phyloP scores from a whole-genome alignment of 2,888 invertebrate species.

The Dendrolimus pini region DNA sequence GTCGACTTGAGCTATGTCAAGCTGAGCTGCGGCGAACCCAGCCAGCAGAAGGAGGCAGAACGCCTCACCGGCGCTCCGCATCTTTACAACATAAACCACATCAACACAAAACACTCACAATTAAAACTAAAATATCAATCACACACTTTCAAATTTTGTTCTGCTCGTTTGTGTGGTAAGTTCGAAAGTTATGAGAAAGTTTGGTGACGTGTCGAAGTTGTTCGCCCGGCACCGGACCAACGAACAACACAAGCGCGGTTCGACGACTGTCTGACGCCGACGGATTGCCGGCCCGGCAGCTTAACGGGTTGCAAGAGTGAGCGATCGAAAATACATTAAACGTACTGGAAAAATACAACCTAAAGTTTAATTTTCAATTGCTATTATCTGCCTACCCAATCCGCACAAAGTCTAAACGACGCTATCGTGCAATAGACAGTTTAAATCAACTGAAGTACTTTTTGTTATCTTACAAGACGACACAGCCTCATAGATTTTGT shows the following conservation, averaged over 20 bases:
- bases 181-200: constrained; percentile 63
- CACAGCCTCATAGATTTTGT: too few relatives aligned
- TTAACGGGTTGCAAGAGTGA: constrained; percentile 34
- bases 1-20: constrained; percentile 55
- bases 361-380: too few relatives aligned
- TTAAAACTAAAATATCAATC: constrained; percentile 22
- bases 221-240: constrained; percentile 22
- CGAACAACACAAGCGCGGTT: constrained; percentile 29
- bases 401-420: too few relatives aligned
- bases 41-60: constrained; percentile 58
- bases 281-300: constrained; percentile 28
- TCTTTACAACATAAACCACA: constrained; percentile 62
- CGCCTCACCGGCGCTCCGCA: constrained; percentile 69
- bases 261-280: constrained; percentile 39
- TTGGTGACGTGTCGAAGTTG: constrained; percentile 49
- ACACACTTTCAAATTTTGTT: constrained; percentile 25
- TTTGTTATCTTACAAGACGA: too few relatives aligned
- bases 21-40: constrained; percentile 49
- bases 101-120: constrained; percentile 58
- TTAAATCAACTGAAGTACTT: too few relatives aligned
- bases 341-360: not conserved
- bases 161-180: constrained; percentile 17
- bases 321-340: constrained; percentile 3
- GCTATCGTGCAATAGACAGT: too few relatives aligned
- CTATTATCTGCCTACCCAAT: too few relatives aligned